A percentile compares a stretch with the other conserved stretches of the same genome.
Evolutionary conservation across 2,113 vertebrate genomes (phyloP).

Genomic region (Mus pahari): DNA sequence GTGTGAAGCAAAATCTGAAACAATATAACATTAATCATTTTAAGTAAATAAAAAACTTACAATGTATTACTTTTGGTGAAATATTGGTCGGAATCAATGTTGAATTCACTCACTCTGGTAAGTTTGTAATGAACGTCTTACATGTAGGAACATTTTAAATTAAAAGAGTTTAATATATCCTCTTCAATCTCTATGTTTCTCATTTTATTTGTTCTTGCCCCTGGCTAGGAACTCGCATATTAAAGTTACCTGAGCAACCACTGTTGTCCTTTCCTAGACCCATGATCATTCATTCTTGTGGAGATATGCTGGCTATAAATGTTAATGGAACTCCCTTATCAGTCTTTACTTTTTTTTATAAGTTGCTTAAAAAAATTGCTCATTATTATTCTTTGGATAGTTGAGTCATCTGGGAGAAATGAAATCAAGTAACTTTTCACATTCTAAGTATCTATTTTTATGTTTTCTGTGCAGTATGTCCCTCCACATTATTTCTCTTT

Average conservation of each 20-base stretch:
- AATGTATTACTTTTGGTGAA: not conserved
- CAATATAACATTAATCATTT: not conserved
- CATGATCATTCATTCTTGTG: not conserved
- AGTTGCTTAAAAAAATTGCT: not conserved
- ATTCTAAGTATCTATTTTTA: not conserved
- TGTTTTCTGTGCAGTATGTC: not conserved
- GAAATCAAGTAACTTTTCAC: not conserved
- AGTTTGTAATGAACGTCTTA: not conserved
- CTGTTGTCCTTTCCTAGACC: not conserved
- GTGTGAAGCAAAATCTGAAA: not conserved
- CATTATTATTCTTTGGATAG: not conserved
- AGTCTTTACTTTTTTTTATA: not conserved
- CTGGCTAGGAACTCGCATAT: not conserved
- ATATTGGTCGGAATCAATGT: not conserved
- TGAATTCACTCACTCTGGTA: not conserved
- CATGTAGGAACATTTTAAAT: not conserved
- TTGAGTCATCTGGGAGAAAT: not conserved
- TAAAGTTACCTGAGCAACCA: not conserved
- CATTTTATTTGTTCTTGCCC: not conserved
- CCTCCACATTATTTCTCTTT: not conserved
- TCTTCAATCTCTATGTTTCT: not conserved
- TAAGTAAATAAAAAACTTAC: not conserved
- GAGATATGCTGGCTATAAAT: not conserved
- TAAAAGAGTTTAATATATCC: not conserved
- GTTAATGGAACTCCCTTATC: not conserved